Conservation (phyloP, 2,888 invertebrate species). For the Andricus curvator region DNA sequence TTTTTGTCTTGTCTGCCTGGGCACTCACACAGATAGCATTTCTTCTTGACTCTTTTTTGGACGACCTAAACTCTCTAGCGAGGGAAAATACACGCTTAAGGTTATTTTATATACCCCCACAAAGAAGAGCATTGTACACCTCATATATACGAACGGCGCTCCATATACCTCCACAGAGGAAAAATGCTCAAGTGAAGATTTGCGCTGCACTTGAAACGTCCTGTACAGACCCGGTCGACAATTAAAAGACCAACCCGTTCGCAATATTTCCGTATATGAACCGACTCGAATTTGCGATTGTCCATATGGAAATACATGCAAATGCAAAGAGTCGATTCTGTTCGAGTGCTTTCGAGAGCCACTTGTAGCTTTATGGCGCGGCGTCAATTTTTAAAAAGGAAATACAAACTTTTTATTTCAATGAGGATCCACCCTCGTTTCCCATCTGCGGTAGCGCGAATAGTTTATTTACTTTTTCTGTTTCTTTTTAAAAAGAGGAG, state of each 20-base stretch:
- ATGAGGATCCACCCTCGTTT: not conserved
- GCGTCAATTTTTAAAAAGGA: constrained; percentile 23
- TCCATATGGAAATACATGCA: constrained; percentile 17
- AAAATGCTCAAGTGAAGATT: constrained; percentile 24
- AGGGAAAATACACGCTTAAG: not conserved
- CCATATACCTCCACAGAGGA: not conserved
- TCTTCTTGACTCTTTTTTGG: not conserved
- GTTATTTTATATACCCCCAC: not conserved
- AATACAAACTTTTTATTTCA: constrained; percentile 11
- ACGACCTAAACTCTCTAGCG: not conserved
- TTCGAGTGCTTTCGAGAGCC: not conserved
- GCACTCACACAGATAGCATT: not conserved
- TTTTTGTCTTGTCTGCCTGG: not conserved
- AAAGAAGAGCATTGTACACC: not conserved
- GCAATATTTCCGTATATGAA: constrained; percentile 27
- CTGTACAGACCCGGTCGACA: constrained; percentile 19
- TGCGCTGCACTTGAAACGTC: constrained; percentile 32
- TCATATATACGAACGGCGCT: not conserved
- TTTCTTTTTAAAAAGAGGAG: not conserved
- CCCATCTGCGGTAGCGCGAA: not conserved
- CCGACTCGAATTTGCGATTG: constrained; percentile 10
- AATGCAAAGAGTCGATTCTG: constrained; percentile 13
- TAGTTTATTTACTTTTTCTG: not conserved
- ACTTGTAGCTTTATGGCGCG: constrained; percentile 1
- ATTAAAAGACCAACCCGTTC: constrained; percentile 19